Base-by-base conservation (phyloP, 2,113 vertebrate genomes). In the Desmodus rotundus region DNA sequence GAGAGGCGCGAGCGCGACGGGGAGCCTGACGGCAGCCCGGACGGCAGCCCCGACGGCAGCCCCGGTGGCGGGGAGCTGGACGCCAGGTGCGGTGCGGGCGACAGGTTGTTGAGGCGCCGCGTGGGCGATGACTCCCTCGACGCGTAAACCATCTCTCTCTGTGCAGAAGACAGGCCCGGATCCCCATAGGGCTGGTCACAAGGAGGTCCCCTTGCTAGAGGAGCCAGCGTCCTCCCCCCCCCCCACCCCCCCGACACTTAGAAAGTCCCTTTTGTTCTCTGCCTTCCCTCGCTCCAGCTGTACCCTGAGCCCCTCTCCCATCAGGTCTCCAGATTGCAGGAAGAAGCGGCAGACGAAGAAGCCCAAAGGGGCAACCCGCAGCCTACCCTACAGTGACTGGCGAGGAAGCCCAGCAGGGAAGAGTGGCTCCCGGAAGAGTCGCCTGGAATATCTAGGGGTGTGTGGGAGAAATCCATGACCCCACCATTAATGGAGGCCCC, bases 131-230 rank as follows among this genome's bases (percentile, higher is more conserved):
- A 99, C 96, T 99, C 99, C 4, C 99, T 98, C 38, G 99, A 99
- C 0, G 99, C 98, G 97, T 99, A 99, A 63, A 99, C 99, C 99
- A 99, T 99, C 90, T 99, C 99, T 94, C 99, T 98, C 99, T 99
- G 99, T 0, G 67, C 85, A 76, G 89, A 95, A 68, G 72, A 92
- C 74, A 91, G 6, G 15, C 82, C 80, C 43, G 1, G 50, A 45
- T 61, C 80, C 88, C 86, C 91, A 76, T 8, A 15, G 58, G 76
- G 41, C 61, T 81, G 9, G 82, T 97, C 91, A 97, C 76, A 31
- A 50, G 77, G 78, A 41, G 58, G 36, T 43, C 33, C 58, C 41
- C 65, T 80, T 26, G 63, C 54, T n/a, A 22, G 73, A 82, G 67
- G 68, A 95, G n/a, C 47, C 58, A 41, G 15, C 56, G 52, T 6